Evolutionary conservation across 2,797 vertebrate species (phyloP), one percentile per base, ranked within the genome.

Genomic region (Etheostoma nigrum): DNA sequence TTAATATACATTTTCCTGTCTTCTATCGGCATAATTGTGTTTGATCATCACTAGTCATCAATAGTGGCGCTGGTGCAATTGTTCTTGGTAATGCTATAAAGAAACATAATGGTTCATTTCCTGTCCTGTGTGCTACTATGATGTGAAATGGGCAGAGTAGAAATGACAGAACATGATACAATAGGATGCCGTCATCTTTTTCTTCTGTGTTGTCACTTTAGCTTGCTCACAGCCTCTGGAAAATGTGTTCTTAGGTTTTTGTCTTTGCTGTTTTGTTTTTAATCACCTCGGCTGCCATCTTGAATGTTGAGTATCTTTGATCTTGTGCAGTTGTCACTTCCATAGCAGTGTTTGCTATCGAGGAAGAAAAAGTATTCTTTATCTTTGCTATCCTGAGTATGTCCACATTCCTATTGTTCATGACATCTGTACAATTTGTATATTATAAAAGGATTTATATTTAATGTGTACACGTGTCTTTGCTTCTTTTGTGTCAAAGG

Each of bases 371-470:
- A 79, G 42, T 77, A 78, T 83, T 88, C 83, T 86, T 82, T 90
- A 88, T 91, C 85, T 91, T 88, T 84, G 82, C 83, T 89, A 83
- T 91, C 72, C 78, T 69, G 62, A 81, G 80, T 90, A 69, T 85
- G 90, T 91, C 81, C 79, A 88, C 83, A 81, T 92, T 90, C 88
- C 87, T 92, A 85, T 85, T 92, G 91, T 91, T 92, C 82, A 91
- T 91, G 93, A 90, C 92, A 93, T 93, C 93, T 96, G 95, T 95
- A 96, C 91, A 96, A 96, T 95, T 95, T 96, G 95, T 96, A 96
- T 94, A 94, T 94, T 94, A 96, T 95, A 96, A 95, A 95, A 95
- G 93, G 94, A 95, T 96, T 96, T 95, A 95, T 95, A 95, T 95
- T 95, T 96, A 94, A 94, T 93, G 92, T 94, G 88, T 84, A 88